Conservation (phyloP, 2,113 vertebrate species). For the Cyprinus carpio region DNA sequence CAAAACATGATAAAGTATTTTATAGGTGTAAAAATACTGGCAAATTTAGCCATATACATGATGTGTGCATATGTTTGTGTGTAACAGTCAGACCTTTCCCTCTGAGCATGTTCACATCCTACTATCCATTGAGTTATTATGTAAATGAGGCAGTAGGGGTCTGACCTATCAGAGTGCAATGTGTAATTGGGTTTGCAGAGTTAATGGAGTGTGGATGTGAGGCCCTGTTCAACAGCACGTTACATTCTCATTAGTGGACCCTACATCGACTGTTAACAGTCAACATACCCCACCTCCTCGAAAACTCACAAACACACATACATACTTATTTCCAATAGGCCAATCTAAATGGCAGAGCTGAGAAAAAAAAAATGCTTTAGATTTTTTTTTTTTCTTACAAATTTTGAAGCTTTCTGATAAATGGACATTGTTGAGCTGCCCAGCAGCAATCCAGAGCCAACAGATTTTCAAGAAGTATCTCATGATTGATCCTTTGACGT, state of each 20-base stretch:
- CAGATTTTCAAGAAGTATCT: slow-evolving; percentile 8
- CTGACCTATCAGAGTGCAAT: slow-evolving; percentile 53
- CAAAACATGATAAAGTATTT: neutral
- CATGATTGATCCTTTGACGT: slow-evolving; percentile 1
- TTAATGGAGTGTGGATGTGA: slow-evolving; percentile 57
- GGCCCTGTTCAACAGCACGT: slow-evolving; percentile 48
- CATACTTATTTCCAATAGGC: slow-evolving; percentile 24
- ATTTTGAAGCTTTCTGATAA: slow-evolving; percentile 4
- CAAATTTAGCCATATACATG: neutral
- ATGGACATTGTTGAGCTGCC: slow-evolving; percentile 25
- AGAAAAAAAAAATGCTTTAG: neutral
- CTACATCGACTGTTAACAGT: slow-evolving; percentile 44
- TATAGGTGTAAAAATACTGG: neutral
- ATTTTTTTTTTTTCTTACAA: slow-evolving; percentile 1
- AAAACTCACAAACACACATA: neutral
- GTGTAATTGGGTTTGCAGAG: slow-evolving; percentile 60
- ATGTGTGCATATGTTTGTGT: slow-evolving; percentile 1
- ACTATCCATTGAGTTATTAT: slow-evolving; percentile 54
- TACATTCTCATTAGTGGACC: slow-evolving; percentile 54
- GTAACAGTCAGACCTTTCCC: slow-evolving; percentile 1
- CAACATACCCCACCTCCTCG: slow-evolving; percentile 33
- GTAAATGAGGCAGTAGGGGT: slow-evolving; percentile 48
- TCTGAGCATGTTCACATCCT: slow-evolving; percentile 16
- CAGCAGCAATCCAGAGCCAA: slow-evolving; percentile 9
- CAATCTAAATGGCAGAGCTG: slow-evolving; percentile 3